phyloP scores from a whole-genome alignment of 2,797 vertebrate genomes.

The Gobio occitaniae region DNA sequence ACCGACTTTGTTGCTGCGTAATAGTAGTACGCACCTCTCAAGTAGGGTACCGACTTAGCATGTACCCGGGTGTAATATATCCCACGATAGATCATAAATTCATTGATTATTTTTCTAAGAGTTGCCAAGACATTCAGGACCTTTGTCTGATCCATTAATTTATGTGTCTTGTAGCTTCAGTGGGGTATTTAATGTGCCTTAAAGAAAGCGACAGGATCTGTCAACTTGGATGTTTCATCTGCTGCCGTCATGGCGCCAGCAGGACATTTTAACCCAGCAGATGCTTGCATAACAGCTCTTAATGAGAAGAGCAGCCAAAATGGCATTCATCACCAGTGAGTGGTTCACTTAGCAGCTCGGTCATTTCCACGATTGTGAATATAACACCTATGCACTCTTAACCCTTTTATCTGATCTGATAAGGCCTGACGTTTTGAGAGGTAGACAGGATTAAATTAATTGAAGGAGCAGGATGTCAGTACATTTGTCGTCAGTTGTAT shows the following conservation, averaged over 20 bases:
- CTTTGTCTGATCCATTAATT: constrained; percentile 13
- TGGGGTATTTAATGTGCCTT: constrained; percentile 19
- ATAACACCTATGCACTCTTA: constrained; percentile 7
- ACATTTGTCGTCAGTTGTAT: not conserved
- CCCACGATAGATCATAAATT: not conserved
- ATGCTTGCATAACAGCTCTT: constrained; percentile 52
- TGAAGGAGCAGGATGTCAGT: constrained; percentile 1
- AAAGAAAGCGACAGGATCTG: constrained; percentile 38
- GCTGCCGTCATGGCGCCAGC: not conserved
- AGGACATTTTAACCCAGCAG: constrained; percentile 23
- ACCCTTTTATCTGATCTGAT: constrained; percentile 6
- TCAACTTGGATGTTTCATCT: constrained; percentile 50
- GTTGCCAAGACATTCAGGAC: not conserved
- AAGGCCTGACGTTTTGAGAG: constrained; percentile 9
- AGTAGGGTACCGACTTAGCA: constrained; percentile 6
- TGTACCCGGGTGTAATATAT: not conserved
- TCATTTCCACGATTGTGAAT: constrained; percentile 25
- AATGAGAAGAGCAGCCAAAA: constrained; percentile 31
- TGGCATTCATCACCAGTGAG: constrained; percentile 42
- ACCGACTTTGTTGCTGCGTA: constrained; percentile 27
- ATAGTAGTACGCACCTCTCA: not conserved
- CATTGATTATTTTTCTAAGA: constrained; percentile 2
- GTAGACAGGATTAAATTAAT: constrained; percentile 1
- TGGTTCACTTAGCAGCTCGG: constrained; percentile 31
- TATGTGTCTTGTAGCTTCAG: constrained; percentile 8